Percentiles rank a stretch among this genome's conserved stretches.
Evolutionary conservation across 2,113 vertebrate genomes (phyloP).

Genomic region (Pygoscelis adeliae): DNA sequence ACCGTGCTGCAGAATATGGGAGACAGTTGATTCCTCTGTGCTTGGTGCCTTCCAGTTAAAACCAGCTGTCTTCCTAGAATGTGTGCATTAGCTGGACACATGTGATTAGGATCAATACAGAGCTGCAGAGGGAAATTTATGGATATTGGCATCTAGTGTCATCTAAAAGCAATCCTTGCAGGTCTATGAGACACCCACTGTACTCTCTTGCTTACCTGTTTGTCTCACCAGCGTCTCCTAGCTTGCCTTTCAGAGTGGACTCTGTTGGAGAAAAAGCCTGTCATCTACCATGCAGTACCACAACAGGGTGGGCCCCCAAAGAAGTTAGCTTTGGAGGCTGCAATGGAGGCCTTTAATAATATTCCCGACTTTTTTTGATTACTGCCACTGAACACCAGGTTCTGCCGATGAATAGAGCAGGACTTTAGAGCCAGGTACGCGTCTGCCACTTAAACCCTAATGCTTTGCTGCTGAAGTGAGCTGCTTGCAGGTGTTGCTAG

Average conservation of each 20-base stretch:
- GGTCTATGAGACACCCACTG: neutral
- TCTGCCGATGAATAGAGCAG: neutral
- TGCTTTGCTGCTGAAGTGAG: neutral
- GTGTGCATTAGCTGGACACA: fast-evolving
- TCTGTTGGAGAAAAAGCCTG: neutral
- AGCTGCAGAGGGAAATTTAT: neutral
- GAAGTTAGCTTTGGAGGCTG: neutral
- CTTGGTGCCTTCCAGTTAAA: neutral
- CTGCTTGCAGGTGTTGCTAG: conserved; percentile 49
- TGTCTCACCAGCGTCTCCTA: neutral
- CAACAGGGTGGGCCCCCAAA: neutral
- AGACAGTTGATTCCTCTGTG: fast-evolving
- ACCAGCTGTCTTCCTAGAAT: neutral
- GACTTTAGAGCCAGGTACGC: neutral
- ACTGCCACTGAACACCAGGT: fast-evolving
- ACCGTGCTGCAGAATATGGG: neutral
- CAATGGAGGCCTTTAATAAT: neutral
- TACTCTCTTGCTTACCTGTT: neutral
- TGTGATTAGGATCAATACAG: fast-evolving
- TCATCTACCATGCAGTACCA: neutral
- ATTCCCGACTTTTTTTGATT: neutral
- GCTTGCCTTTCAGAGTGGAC: neutral
- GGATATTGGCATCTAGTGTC: fast-evolving
- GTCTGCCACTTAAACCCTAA: neutral
- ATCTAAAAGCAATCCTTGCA: neutral